Base-by-base conservation (phyloP, 2,797 vertebrate genomes). In the Siniperca scherzeri region DNA sequence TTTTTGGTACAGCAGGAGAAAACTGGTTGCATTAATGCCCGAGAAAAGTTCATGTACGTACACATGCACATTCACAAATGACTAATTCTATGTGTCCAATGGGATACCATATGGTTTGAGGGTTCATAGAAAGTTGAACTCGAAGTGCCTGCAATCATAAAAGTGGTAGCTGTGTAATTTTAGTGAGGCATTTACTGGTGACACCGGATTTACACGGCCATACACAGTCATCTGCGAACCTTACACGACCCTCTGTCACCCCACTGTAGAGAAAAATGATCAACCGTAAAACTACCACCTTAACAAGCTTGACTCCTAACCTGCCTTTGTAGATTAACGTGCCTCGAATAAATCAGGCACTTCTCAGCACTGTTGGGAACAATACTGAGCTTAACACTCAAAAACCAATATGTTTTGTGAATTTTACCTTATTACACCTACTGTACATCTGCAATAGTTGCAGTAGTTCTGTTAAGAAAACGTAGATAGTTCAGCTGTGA, bases 121-220 rank as follows among this genome's bases (percentile, higher is more conserved):
- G 68, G 85, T 86, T 91, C 78, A 86, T 10, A 55, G 38, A 70
- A 70, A 89, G 86, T 73, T 87, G 79, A 89, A 78, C 57, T 59
- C 16, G 8, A n/a, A 74, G 83, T 59, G 83, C 74, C 80, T n/a
- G 46, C 38, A n/a, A 19, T 67, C 70, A 46, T 88, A 78, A 87
- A 84, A 78, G 62, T 21, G 56, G 73, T 52, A 80, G 83, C 87
- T 82, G 77, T 87, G 78, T 80, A 79, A 70, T 86, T 89, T 87
- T 71, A 86, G 48, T 55, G 70, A 79, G 82, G 75, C 67, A 44
- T 92, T 89, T 81, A 86, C 75, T 75, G 44, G 84, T 38, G 86
- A 86, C 82, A 87, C 86, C 53, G 82, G 89, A 90, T 89, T 77
- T 66, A 62, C 68, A 44, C 13, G 68, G 72, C 53, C 74, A 78